Base-by-base conservation (phyloP, 2,797 vertebrate genomes). In the Cetoscarus ocellatus region DNA sequence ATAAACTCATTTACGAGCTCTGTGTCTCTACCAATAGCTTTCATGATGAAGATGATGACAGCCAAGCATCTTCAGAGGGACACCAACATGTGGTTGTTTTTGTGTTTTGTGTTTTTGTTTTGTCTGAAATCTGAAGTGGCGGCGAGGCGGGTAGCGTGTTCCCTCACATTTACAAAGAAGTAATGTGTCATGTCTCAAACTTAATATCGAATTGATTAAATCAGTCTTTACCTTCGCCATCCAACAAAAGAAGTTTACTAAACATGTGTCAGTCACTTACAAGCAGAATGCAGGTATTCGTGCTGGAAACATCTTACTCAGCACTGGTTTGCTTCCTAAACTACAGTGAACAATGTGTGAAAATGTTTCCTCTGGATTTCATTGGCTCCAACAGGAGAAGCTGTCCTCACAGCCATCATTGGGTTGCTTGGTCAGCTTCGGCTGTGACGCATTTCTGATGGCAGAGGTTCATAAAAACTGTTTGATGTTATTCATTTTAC, bases 341-440 rank as follows among this genome's bases (percentile, higher is more conserved):
- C 58, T 35, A 17, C 50, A 51, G 10, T 54, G 63, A 79, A 76
- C 66, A 81, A 76, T 70, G 73, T 53, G 61, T 73, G 12, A 63
- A 80, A 51, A 70, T 43, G 55, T 68, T 71, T 67, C 52, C 45
- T 10, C 45, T 12, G 7, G 43, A 14, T 44, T 27, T 19, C 27
- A 17, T 11, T 10, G 18, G 18, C 19, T 27, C 49, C n/a, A 47
- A 27, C 10, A 27, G 40, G 34, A 40, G 54, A 59, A 66, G 40
- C 44, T 52, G 50, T 70, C 44, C 39, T 67, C 53, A 35, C 35
- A 15, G 52, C 27, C 61, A 47, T 73, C 56, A 69, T 27, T 61
- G 40, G 39, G 59, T 42, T 17, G 61, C 35, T 35, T n/a, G 57
- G 36, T 45, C 67, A 56, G 48, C 55, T 55, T 61, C 49, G 69